Conservation (phyloP, 1,140 invertebrate genomes). For the Forficula auricularia region DNA sequence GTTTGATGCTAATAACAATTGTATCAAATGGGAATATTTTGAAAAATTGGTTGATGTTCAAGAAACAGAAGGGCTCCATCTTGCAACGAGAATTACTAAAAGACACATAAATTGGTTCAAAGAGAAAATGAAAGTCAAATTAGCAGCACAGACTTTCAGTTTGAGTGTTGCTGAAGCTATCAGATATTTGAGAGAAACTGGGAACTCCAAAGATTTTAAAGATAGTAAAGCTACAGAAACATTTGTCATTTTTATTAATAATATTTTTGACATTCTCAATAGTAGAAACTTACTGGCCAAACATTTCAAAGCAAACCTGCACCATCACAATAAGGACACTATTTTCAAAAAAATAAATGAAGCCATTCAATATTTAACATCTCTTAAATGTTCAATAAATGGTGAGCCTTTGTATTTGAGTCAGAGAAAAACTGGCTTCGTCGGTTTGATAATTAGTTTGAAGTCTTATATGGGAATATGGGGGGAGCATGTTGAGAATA, state of each 20-base stretch:
- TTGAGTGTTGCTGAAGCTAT: constrained; percentile 16
- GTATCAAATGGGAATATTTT: constrained; percentile 15
- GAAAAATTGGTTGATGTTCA: constrained; percentile 13
- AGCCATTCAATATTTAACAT: no score
- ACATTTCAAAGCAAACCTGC: no score
- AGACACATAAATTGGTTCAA: constrained; percentile 16
- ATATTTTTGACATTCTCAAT: constrained; percentile 21
- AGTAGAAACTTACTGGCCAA: constrained; percentile 14
- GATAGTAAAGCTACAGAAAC: constrained; percentile 12
- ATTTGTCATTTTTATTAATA: constrained; percentile 17
- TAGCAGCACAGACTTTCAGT: constrained; percentile 19
- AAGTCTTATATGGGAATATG: constrained; percentile 16
- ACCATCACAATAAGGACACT: no score
- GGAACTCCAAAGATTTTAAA: constrained; percentile 14
- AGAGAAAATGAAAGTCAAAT: constrained; percentile 19
- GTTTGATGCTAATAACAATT: constrained; percentile 7
- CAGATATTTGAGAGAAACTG: constrained; percentile 10
- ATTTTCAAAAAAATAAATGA: no score
- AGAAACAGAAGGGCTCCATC: constrained; percentile 12
- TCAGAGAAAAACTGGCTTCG: constrained; percentile 17
- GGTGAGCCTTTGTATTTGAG: constrained; percentile 7
- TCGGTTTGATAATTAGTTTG: constrained; percentile 18
- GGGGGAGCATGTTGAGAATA: constrained; percentile 13
- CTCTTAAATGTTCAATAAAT: no score
- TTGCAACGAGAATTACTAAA: constrained; percentile 16